Evolutionary conservation across 2,797 vertebrate genomes (phyloP), one percentile per base, ranked within the genome.

Genomic region (Pristis pectinata): DNA sequence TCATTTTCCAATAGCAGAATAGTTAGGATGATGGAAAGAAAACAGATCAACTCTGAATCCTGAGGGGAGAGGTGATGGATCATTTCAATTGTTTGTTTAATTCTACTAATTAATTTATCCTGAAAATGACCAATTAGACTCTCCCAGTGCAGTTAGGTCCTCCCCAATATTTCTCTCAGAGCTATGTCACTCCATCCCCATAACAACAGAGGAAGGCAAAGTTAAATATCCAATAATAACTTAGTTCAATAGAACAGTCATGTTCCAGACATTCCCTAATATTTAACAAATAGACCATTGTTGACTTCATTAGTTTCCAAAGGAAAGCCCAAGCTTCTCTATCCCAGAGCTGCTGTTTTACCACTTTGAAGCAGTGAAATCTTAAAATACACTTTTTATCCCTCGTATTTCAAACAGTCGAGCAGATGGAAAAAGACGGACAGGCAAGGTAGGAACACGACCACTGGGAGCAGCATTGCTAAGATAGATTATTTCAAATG

Each of bases 261-360:
- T 64, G n/a, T 67, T 41, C 19, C 15, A 37, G 87, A 0, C 87
- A 64, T 64, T 41, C 17, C n/a, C 19, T 67, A 41, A 91, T 91
- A 37, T 91, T 91, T 64, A n/a, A 37, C 59, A 61, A n/a, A n/a
- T 89, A 89, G 89, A 59, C 15, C 85, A 89, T n/a, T 61, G 59
- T 4, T 61, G 56, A 11, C 59, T 17, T 61, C 85, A 89, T n/a
- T n/a, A 37, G 34, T 61, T 17, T n/a, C 56, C 19, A 89, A 37
- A 89, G 15, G 59, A n/a, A 64, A 22, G 85, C 5, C 24, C 74
- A 74, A 30, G 53, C 82, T 53, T 85, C 0, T 11, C 34, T 89
- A n/a, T 89, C 56, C 17, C 85, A 64, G 30, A 61, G 15, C n/a
- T n/a, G 34, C 89, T 8, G 70, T 64, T 67, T n/a, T 37, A 91